Evolutionary conservation across 2,113 vertebrate genomes (phyloP).

Genomic region (Cololabis saira): DNA sequence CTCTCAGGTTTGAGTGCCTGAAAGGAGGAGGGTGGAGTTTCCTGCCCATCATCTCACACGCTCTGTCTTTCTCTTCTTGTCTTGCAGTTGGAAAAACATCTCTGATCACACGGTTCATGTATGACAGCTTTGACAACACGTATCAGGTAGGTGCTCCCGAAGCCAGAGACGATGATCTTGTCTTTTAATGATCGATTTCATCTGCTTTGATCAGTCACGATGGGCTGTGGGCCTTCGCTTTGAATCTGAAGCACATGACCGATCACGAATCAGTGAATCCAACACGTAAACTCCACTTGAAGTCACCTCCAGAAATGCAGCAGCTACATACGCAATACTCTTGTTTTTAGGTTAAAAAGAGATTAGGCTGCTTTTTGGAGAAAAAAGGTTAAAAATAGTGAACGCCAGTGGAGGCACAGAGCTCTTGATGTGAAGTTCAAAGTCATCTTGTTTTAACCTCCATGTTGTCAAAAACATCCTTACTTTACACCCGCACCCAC

Average conservation of each 20-base stretch:
- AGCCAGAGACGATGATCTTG: slow-evolving; percentile 10
- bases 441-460: too few species aligned
- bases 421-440: too few species aligned
- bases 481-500: too few species aligned
- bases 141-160: slow-evolving; percentile 86
- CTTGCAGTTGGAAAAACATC: slow-evolving; percentile 93
- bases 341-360: too few species aligned
- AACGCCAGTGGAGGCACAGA: too few species aligned
- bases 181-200: slow-evolving; percentile 26
- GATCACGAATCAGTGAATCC: background rate
- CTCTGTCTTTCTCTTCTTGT: slow-evolving; percentile 62
- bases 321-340: too few species aligned
- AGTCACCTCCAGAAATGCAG: too few species aligned
- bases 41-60: slow-evolving; percentile 35
- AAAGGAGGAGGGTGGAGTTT: background rate
- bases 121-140: slow-evolving; percentile 95
- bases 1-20: slow-evolving; percentile 16
- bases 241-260: slow-evolving; percentile 1
- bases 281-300: slow-evolving; percentile 4
- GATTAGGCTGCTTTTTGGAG: too few species aligned
- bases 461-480: too few species aligned
- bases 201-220: slow-evolving; percentile 15
- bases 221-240: background rate
- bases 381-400: too few species aligned
- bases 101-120: slow-evolving; percentile 95